Conservation (phyloP, 2,797 vertebrate species). For the Poecile montanus region DNA sequence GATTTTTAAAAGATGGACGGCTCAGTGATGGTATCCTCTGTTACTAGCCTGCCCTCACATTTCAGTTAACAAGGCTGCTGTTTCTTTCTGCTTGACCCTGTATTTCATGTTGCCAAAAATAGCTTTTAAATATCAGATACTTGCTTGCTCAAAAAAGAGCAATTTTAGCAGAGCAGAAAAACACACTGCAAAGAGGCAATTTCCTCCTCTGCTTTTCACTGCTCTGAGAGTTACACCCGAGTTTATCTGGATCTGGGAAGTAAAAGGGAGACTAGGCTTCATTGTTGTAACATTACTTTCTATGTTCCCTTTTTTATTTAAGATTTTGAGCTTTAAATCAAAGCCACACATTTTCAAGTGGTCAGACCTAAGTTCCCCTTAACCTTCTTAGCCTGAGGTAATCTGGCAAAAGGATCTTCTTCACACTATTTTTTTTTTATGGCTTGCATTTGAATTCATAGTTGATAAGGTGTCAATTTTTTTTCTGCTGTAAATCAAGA, state of each 20-base stretch:
- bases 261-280: not conserved
- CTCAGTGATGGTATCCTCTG: not conserved
- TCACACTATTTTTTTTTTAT: conserved; percentile 11
- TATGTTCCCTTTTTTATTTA: not conserved
- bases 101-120: not conserved
- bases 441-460: conserved; percentile 62
- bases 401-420: not conserved
- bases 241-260: not conserved
- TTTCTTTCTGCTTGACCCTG: conserved; percentile 14
- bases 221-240: not conserved
- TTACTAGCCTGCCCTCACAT: not conserved
- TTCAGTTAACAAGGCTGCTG: not conserved
- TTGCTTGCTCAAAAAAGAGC: not conserved
- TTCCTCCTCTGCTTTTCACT: conserved; percentile 2
- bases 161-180: not conserved
- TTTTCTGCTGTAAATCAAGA: conserved; percentile 65
- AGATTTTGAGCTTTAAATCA: conserved; percentile 60
- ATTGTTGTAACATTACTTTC: not conserved
- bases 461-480: conserved; percentile 49
- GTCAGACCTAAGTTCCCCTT: not conserved
- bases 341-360: conserved; percentile 50
- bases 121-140: not conserved
- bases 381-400: conserved; percentile 27
- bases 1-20: conserved; percentile 1
- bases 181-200: not conserved